Evolutionary conservation across 2,113 vertebrate genomes (phyloP).

Genomic region (Myxocyprinus asiaticus): DNA sequence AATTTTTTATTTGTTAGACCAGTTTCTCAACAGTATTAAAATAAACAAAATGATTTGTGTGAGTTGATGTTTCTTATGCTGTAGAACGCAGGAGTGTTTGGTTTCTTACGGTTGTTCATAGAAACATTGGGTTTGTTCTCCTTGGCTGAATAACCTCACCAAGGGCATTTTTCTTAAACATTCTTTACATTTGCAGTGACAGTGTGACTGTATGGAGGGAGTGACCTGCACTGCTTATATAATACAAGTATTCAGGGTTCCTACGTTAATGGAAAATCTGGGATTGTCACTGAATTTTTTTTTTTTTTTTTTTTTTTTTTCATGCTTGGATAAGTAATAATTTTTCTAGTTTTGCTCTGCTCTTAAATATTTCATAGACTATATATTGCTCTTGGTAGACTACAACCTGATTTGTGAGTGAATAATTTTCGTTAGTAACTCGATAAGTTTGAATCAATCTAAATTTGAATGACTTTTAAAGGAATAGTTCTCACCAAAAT

Average conservation of each 20-base stretch:
- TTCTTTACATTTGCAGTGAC: neutral
- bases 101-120: slow-evolving; percentile 13
- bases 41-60: slow-evolving; percentile 8
- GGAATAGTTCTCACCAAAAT: too few species aligned
- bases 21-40: slow-evolving; percentile 48
- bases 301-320: too few species aligned
- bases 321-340: too few species aligned
- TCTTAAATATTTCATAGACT: too few species aligned
- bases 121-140: slow-evolving; percentile 21
- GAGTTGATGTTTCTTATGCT: neutral
- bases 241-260: neutral
- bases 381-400: too few species aligned
- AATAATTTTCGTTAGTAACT: too few species aligned
- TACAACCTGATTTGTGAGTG: too few species aligned
- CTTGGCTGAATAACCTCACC: slow-evolving; percentile 13
- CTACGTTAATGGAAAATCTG: too few species aligned
- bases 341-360: too few species aligned
- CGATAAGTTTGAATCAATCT: too few species aligned
- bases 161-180: neutral
- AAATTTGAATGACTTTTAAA: too few species aligned
- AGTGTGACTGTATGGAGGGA: slow-evolving; percentile 28
- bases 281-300: too few species aligned
- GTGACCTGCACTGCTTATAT: neutral
- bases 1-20: slow-evolving; percentile 17
- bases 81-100: neutral